Evolutionary conservation across 2,113 vertebrate genomes (phyloP).

Genomic region (Spilogale gracilis): DNA sequence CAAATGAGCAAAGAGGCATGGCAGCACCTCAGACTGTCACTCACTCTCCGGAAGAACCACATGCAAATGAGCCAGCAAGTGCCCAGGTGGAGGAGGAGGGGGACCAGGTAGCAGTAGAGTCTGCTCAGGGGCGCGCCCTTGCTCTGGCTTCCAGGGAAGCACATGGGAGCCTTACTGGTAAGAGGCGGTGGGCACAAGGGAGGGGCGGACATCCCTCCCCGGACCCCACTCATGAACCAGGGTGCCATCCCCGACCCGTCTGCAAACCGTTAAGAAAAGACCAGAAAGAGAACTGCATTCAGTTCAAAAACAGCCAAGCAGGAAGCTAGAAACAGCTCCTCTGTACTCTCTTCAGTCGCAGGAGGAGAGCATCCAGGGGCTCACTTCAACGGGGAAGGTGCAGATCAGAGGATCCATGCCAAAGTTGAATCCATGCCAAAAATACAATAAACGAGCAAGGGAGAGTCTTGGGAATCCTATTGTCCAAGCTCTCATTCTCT

Average conservation of each 20-base stretch:
- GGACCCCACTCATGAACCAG: background rate
- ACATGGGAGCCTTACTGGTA: no score
- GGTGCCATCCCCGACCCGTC: background rate
- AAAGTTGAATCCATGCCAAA: rapidly evolving
- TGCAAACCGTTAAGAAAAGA: background rate
- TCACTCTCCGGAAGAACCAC: background rate
- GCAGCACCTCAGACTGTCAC: background rate
- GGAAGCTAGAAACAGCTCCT: background rate
- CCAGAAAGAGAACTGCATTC: background rate
- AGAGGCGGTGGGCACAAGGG: background rate
- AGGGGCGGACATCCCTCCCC: no score
- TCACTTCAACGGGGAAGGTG: background rate
- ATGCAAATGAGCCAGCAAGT: rapidly evolving
- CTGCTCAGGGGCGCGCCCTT: background rate
- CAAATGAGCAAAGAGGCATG: background rate
- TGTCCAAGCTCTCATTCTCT: rapidly evolving
- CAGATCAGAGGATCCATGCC: no score
- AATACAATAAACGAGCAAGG: background rate
- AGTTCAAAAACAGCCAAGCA: background rate
- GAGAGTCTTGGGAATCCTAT: no score
- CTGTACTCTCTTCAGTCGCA: rapidly evolving
- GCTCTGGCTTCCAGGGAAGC: background rate
- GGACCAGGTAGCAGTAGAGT: background rate
- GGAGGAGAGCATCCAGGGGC: background rate
- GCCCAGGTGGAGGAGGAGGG: background rate